Evolutionary conservation across 2,888 invertebrate genomes (phyloP), one percentile per base, ranked within the genome.

Genomic region (Aspidiotus destructor): DNA sequence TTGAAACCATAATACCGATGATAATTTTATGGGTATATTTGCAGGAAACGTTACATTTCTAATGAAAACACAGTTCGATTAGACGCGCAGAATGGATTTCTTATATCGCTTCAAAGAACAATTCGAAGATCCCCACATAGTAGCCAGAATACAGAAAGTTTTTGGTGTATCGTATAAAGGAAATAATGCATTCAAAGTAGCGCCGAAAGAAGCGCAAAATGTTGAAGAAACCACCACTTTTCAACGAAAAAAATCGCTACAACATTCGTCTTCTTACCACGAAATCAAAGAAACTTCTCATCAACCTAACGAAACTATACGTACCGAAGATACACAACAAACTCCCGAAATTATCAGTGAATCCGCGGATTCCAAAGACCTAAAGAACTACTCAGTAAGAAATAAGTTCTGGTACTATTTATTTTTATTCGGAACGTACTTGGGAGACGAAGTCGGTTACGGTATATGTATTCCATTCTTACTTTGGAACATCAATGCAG

Each of bases 401-500:
- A 89, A 88, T 77, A 83, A 82, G 75, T 86, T 89, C 75, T 89
- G 92, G 87, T 90, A 90, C 79, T 89, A 88, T 77, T 75, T 93
- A 71, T 94, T 94, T 77, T 78, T 85, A 17, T 82, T 93, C 75
- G 93, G 92, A 16, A 92, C 93, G 0, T 87, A 87, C 71, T 79
- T 95, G 41, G 94, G 94, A 0, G 92, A 94, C 79, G 94, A 94
- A 79, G 81, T 88, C 71, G 95, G 95, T 78, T 95, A 94, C 78
- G 86, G 88, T 1, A 82, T 85, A n/a, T 92, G 93, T 76, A 92
- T 93, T 75, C 92, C 94, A 1, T 92, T 92, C 77, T 91, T 92
- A 87, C 89, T 92, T 76, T 95, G 94, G 94, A 95, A 94, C 78
- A 83, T 94, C 70, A 94, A 94, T 79, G 88, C 89, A 17, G 87